Evolutionary conservation across 2,113 vertebrate species (phyloP).

Genomic region (Pandion haliaetus): DNA sequence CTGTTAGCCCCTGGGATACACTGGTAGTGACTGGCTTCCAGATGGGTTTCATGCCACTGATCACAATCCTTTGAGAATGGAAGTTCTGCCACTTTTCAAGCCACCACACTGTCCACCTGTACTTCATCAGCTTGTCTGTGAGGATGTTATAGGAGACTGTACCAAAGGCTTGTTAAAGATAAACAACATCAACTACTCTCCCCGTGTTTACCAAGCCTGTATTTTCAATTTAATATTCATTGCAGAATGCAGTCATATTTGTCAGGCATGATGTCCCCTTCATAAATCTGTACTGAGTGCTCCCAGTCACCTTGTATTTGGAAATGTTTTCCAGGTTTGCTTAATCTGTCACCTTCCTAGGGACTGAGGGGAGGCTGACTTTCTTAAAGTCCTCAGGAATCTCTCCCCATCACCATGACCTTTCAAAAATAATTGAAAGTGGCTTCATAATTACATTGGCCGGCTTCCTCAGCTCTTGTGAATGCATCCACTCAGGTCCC

Average conservation of each 20-base stretch:
- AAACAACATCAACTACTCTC: background rate
- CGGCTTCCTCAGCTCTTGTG: background rate
- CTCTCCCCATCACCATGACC: background rate
- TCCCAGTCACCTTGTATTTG: background rate
- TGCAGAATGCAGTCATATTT: background rate
- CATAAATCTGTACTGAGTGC: background rate
- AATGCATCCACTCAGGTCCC: background rate
- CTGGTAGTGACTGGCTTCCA: background rate
- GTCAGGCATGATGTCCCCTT: background rate
- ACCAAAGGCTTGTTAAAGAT: background rate
- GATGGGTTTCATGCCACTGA: background rate
- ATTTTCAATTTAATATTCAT: background rate
- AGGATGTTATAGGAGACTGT: background rate
- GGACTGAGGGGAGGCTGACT: background rate
- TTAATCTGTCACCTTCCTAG: background rate
- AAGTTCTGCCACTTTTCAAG: background rate
- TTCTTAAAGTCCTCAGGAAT: background rate
- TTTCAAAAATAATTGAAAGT: background rate
- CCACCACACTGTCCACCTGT: background rate
- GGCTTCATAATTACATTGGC: background rate
- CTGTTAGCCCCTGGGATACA: background rate
- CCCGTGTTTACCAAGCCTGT: background rate
- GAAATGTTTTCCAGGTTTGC: background rate
- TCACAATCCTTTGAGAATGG: background rate
- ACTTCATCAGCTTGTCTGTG: background rate